Evolutionary conservation across 2,888 invertebrate species (phyloP).

Genomic region (Aporophyla lueneburgensis): DNA sequence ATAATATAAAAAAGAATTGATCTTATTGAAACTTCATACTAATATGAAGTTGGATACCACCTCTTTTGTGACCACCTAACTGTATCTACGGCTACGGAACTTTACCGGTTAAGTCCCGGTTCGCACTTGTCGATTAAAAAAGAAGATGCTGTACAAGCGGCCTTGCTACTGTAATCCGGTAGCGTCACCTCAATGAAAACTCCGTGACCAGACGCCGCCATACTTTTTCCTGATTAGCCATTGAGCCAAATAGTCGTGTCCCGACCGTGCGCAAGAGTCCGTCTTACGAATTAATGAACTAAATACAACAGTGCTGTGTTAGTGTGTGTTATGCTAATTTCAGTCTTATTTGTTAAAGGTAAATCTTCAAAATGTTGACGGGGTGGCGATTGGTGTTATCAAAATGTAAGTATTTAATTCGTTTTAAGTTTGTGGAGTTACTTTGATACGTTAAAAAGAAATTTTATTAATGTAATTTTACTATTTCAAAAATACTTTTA

Average conservation of each 20-base stretch:
- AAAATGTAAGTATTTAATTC: constrained; percentile 82
- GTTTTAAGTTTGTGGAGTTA: neutral
- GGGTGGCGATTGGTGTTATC: constrained; percentile 86
- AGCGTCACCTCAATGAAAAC: constrained; percentile 73
- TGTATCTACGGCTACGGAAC: constrained; percentile 6
- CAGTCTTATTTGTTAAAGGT: constrained; percentile 72
- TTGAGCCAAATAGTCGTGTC: constrained; percentile 75
- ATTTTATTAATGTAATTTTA: too few relatives aligned
- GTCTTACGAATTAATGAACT: constrained; percentile 40
- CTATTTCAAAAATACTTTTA: too few relatives aligned
- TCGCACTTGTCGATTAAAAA: constrained; percentile 55
- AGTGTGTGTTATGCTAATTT: constrained; percentile 51
- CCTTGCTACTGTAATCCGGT: constrained; percentile 73
- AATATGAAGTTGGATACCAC: too few relatives aligned
- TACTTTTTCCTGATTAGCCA: constrained; percentile 80
- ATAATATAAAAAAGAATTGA: too few relatives aligned
- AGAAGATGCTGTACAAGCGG: constrained; percentile 37
- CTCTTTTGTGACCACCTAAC: too few relatives aligned
- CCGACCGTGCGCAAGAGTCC: constrained; percentile 40
- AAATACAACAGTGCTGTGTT: constrained; percentile 41
- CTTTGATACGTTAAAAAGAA: neutral
- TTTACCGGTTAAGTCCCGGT: neutral
- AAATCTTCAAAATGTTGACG: constrained; percentile 81
- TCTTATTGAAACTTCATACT: too few relatives aligned
- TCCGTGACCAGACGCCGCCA: constrained; percentile 59